A percentile compares a stretch with the other conserved stretches of the same genome.
Evolutionary conservation across 2,113 vertebrate species (phyloP).

Genomic region (Chiloscyllium plagiosum): DNA sequence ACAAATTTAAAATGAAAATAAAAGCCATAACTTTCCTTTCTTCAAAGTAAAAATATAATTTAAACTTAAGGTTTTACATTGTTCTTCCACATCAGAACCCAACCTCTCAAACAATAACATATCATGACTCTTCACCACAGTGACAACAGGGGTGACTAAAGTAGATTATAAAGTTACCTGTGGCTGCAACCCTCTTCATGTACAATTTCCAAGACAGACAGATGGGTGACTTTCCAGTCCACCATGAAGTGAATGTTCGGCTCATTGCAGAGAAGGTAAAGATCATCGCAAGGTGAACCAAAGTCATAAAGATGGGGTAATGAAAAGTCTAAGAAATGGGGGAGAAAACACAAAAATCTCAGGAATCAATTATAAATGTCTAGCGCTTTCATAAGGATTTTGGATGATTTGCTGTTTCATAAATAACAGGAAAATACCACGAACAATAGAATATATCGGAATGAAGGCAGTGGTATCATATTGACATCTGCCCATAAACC

Average conservation of each 20-base stretch:
- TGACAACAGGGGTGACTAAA: too few relatives aligned
- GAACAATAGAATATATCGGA: background rate
- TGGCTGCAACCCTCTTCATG: conserved; percentile 72
- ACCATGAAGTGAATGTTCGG: conserved; percentile 55
- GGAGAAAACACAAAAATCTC: background rate
- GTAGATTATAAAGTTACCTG: conserved; percentile 56
- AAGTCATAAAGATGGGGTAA: conserved; percentile 85
- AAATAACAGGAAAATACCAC: background rate
- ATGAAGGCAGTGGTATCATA: background rate
- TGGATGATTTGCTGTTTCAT: background rate
- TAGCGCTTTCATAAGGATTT: background rate
- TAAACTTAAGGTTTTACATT: too few relatives aligned
- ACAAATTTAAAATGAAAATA: too few relatives aligned
- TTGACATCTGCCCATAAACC: background rate
- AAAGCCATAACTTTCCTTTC: too few relatives aligned
- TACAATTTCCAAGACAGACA: conserved; percentile 74
- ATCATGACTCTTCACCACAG: too few relatives aligned
- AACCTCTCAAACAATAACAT: too few relatives aligned
- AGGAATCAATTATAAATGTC: background rate
- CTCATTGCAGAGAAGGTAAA: conserved; percentile 71
- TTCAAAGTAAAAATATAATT: too few relatives aligned
- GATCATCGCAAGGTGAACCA: conserved; percentile 75
- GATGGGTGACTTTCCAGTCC: conserved; percentile 64
- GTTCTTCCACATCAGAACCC: too few relatives aligned
- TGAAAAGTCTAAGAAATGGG: conserved; percentile 66